These are phyloP conservation scores for Amphiprion clarkii DNA, from an alignment of 2,797 vertebrate species.

Conservation along the genomic window DNA sequence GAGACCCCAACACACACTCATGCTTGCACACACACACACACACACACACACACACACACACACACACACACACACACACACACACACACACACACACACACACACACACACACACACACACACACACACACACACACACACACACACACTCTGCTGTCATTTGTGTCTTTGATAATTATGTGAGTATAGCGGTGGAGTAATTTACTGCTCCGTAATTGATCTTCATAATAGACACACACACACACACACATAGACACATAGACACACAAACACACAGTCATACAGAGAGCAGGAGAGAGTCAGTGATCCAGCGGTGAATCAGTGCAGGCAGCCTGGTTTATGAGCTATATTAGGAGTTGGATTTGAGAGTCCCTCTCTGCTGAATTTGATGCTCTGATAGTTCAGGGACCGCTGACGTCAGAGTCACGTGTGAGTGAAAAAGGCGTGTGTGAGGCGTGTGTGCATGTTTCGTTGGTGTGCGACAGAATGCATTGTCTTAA, in stretches of 20 bases:
- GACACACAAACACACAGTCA: slow-evolving; percentile 5
- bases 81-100: no score
- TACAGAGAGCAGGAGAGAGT: not conserved
- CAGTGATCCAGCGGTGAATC: slow-evolving; percentile 34
- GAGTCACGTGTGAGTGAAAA: slow-evolving; percentile 39
- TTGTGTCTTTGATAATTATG: slow-evolving; percentile 52
- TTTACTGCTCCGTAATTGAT: slow-evolving; percentile 65
- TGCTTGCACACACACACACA: not conserved
- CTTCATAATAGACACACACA: slow-evolving; percentile 47
- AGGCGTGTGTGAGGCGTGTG: slow-evolving; percentile 6
- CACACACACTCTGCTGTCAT: not conserved
- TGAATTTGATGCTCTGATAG: slow-evolving; percentile 61
- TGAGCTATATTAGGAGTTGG: slow-evolving; percentile 70
- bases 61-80: no score
- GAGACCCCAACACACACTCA: not conserved
- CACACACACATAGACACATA: slow-evolving; percentile 14
- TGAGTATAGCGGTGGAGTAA: slow-evolving; percentile 40
- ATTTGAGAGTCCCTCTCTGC: slow-evolving; percentile 62
- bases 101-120: no score
- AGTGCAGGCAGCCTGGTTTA: slow-evolving; percentile 68
- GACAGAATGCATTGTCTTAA: not conserved
- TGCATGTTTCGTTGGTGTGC: not conserved
- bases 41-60: not conserved
- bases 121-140: no score
- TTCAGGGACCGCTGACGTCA: slow-evolving; percentile 50